Evolutionary conservation across 1,140 invertebrate species (phyloP), one percentile per base, ranked within the genome.

Genomic region (Drosophila bipectinata): DNA sequence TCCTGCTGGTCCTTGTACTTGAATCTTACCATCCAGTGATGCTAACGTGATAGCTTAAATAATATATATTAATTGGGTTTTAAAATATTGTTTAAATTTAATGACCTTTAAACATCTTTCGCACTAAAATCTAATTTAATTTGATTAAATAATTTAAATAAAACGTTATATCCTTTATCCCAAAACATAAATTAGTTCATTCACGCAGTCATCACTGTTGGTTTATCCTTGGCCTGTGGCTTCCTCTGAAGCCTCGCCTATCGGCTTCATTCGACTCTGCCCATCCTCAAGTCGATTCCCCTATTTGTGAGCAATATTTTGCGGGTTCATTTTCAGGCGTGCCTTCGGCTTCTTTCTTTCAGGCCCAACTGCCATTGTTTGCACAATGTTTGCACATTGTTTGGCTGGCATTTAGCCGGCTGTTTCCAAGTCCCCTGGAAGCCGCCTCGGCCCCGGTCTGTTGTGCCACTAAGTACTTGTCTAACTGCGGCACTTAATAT

Each of bases 401-500:
- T 68, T 73, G 74, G 61, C 59, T 59, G 79, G 45, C 60, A 67
- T 72, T 82, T 63, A 63, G 64, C 60, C 21, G 54, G 30, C 61
- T 53, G 15, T 48, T 21, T 12, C 26, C 24, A 30, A 4, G 14
- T 26, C 37, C 28, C 28, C 26, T 5, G 5, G 26, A 37, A 5
- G 14, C 14, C 51, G 3, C 18, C 14, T 8, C 32, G 32, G 8
- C 6, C 3, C 18, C 28, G 3, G 7, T 26, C 39, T 59, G 18
- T 82, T 87, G 66, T 78, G 56, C 74, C 55, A 64, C 56, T 88
- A 82, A 88, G 82, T 87, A 85, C 81, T 85, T 62, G 82, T 59
- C 81, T 71, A 85, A 80, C 81, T 77, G 74, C 59, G 82, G 78
- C 73, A 85, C 81, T 85, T 85, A 81, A 78, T 82, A 85, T 78